Evolutionary conservation across 2,888 invertebrate genomes (phyloP).

Genomic region (Corythucha ciliata): DNA sequence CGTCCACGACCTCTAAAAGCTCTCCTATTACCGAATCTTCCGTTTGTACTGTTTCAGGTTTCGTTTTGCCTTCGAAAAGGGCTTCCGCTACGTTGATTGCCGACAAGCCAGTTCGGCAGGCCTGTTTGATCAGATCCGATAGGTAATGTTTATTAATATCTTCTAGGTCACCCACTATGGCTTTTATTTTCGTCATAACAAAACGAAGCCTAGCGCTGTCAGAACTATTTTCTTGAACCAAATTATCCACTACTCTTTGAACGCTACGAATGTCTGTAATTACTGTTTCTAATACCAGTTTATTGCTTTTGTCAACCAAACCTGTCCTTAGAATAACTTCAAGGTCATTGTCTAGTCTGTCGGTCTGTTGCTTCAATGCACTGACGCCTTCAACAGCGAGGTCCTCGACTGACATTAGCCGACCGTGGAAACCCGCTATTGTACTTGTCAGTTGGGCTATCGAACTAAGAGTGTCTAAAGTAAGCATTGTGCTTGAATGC

Average conservation of each 20-base stretch:
- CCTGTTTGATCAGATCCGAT: conserved; percentile 18
- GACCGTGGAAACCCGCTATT: conserved; percentile 22
- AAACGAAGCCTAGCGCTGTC: conserved; percentile 25
- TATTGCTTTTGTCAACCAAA: conserved; percentile 22
- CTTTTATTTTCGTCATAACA: conserved; percentile 26
- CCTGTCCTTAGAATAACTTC: conserved; percentile 17
- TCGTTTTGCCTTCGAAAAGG: conserved; percentile 16
- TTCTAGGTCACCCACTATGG: conserved; percentile 24
- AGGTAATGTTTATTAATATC: conserved; percentile 15
- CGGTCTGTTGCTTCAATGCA: conserved; percentile 26
- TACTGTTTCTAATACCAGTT: conserved; percentile 26
- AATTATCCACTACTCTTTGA: conserved; percentile 22
- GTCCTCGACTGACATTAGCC: conserved; percentile 20
- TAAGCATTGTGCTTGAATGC: conserved; percentile 22
- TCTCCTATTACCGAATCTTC: conserved; percentile 21
- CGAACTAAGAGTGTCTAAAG: conserved; percentile 18
- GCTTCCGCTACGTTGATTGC: conserved; percentile 15
- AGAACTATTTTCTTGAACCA: conserved; percentile 19
- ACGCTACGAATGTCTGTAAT: conserved; percentile 27
- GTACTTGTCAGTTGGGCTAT: conserved; percentile 24
- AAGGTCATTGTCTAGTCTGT: conserved; percentile 24
- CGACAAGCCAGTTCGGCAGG: conserved; percentile 21
- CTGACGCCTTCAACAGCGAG: conserved; percentile 23
- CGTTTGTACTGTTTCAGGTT: conserved; percentile 17
- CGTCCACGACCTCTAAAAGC: conserved; percentile 17